Conservation (phyloP, 2,113 vertebrate genomes). For the Dipodomys spectabilis region DNA sequence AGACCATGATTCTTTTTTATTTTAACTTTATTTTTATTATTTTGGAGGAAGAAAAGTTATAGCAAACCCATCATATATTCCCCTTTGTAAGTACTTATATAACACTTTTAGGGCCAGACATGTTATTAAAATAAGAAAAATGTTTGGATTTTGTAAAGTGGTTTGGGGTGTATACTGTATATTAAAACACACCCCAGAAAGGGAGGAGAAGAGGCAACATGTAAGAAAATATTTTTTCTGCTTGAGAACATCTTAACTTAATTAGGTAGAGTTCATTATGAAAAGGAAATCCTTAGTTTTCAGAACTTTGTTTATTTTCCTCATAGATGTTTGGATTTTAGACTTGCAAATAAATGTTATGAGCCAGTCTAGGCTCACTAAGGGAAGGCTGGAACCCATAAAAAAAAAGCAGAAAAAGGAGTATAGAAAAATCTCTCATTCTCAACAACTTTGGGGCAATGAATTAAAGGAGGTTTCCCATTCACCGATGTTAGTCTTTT, state of each 20-base stretch:
- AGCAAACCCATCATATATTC: neutral
- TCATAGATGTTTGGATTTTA: slow-evolving; percentile 1
- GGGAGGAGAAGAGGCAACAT: neutral
- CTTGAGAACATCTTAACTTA: slow-evolving; percentile 40
- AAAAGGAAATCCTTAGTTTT: slow-evolving; percentile 12
- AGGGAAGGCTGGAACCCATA: neutral
- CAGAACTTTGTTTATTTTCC: neutral
- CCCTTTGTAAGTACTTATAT: neutral
- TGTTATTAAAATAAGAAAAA: neutral
- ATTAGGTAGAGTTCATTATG: neutral
- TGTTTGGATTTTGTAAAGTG: neutral
- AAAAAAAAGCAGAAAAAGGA: neutral
- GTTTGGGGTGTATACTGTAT: no score
- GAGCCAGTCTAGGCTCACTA: neutral
- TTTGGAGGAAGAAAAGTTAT: no score
- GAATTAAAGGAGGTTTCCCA: slow-evolving; percentile 6
- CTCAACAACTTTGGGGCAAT: neutral
- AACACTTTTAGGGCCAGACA: neutral
- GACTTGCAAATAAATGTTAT: neutral
- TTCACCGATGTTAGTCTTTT: neutral
- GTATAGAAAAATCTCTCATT: neutral
- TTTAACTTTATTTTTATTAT: neutral
- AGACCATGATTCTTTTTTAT: neutral
- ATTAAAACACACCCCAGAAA: neutral
- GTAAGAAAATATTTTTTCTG: neutral